phyloP scores from a whole-genome alignment of 2,113 vertebrate genomes.

The Aptenodytes patagonicus region DNA sequence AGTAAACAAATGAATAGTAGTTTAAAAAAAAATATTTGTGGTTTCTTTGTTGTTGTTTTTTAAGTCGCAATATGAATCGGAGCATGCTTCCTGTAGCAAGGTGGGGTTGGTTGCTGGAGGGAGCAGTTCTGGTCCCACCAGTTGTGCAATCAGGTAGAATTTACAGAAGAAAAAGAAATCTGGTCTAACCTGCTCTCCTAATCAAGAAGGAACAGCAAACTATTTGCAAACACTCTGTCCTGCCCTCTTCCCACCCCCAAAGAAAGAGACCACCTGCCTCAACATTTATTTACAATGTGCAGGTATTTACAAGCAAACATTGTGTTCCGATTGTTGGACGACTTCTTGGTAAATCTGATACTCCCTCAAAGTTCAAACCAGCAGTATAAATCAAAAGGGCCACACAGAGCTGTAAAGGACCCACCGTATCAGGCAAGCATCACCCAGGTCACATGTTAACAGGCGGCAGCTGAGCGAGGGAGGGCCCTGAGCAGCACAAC shows the following conservation, averaged over 20 bases:
- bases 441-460: neutral
- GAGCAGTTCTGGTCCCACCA: constrained; percentile 23
- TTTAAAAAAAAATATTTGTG: neutral
- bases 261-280: constrained; percentile 42
- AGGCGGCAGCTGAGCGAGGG: neutral
- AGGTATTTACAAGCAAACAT: constrained; percentile 55
- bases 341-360: constrained; percentile 9
- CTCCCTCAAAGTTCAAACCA: neutral
- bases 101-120: constrained; percentile 16
- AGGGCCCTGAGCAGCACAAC: neutral
- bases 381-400: constrained; percentile 25
- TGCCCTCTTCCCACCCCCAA: constrained; percentile 1
- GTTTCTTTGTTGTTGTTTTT: neutral
- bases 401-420: neutral
- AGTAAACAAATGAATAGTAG: neutral
- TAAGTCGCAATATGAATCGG: neutral
- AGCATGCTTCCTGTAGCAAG: neutral
- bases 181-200: constrained; percentile 32
- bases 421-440: neutral
- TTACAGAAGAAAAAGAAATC: constrained; percentile 39
- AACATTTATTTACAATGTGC: constrained; percentile 23
- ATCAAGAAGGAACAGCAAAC: neutral
- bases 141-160: constrained; percentile 14
- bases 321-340: neutral
- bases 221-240: constrained; percentile 17